Evolutionary conservation across 1,140 invertebrate species (phyloP).

Genomic region (Helicorthomorpha holstii): DNA sequence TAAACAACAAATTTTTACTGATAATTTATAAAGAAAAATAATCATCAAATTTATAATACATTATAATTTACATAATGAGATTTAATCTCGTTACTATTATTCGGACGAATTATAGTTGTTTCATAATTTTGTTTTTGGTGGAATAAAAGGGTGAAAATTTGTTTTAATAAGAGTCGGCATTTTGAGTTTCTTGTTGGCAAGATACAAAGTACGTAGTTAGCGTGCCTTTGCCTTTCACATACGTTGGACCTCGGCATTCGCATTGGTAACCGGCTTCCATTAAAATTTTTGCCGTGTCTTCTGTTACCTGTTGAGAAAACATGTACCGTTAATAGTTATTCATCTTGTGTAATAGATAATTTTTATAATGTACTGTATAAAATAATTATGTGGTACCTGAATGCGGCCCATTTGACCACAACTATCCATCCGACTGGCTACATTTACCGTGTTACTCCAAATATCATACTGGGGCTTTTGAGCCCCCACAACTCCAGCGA

Average conservation of each 20-base stretch:
- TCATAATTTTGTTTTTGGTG: not conserved
- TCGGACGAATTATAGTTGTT: not conserved
- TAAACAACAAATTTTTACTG: no score
- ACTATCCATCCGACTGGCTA: constrained; percentile 86
- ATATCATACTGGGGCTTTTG: constrained; percentile 96
- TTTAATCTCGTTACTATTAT: not conserved
- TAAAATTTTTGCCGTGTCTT: constrained; percentile 74
- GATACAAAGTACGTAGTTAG: constrained; percentile 82
- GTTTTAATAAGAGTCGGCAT: not conserved
- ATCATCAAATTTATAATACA: no score
- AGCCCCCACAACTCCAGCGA: constrained; percentile 82
- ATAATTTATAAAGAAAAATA: no score
- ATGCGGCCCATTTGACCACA: constrained; percentile 70
- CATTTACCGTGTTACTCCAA: constrained; percentile 96
- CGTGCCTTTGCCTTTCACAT: constrained; percentile 87
- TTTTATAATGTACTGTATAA: not conserved
- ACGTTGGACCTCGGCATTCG: constrained; percentile 69
- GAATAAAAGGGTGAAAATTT: not conserved
- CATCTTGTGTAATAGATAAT: not conserved
- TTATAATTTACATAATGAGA: no score
- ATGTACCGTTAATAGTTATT: no score
- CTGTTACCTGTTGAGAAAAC: constrained; percentile 40
- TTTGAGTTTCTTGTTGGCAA: constrained; percentile 41
- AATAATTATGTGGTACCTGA: constrained; percentile 28
- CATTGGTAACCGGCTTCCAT: constrained; percentile 64